Base-by-base conservation (phyloP, 1,140 invertebrate genomes). In the Danaus plexippus region DNA sequence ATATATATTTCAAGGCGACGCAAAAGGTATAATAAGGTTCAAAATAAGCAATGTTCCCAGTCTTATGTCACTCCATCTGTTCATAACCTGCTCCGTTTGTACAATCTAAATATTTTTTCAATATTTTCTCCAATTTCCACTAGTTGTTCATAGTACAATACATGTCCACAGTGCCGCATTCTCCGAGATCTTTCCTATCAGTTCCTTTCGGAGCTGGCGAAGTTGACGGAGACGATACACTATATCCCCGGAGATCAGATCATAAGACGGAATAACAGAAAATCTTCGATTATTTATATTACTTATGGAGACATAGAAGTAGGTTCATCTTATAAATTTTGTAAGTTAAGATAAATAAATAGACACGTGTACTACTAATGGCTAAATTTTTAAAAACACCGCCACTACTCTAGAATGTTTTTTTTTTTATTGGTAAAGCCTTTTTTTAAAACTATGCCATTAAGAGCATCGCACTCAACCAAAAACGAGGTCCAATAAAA, bases 1-100 rank as follows among this genome's bases (percentile, higher is more conserved):
- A 85, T 58, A 78, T 85, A 0, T 85, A 82, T 59, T 85, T 85
- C 51, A 80, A 78, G 54, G 77, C 78, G 9, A 75, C 73, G 11
- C 79, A 85, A 53, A 82, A 75, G 71, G 81, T 81, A 65, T 13
- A n/a, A 49, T 2, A 2, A 4, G 22, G 22, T 32, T 32, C 22
- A 7, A 32, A 32, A 32, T 32, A 32, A 4, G 22, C 22, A 32
- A 32, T 32, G 2, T 32, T 32, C 2, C 2, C 22, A 32, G 2
- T 8, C 7, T 0, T 4, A 32, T 32, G 22, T 32, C 22, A 32
- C 0, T 32, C 7, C 0, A 32, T 0, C 22, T 32, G 22, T 32
- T 5, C 2, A 7, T 32, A 32, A 32, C 22, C 2, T 6, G 2
- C 1, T 32, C 22, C 7, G 22, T 32, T 32, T 32, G 22, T 32